Evolutionary conservation across 2,113 vertebrate genomes (phyloP).

Genomic region (Cyanoramphus novaezelandiae): DNA sequence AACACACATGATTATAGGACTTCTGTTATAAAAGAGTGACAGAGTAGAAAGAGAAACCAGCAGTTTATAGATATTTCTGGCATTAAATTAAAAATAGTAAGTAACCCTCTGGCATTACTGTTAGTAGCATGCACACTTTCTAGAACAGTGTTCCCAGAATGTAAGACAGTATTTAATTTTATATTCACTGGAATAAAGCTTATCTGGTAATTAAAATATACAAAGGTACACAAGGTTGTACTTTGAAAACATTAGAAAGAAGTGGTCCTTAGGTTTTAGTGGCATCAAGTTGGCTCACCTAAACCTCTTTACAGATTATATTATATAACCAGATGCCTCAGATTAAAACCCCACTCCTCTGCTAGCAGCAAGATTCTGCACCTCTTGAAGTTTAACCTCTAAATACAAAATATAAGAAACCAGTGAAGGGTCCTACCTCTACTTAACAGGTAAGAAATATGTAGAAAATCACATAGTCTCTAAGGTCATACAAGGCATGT

Average conservation of each 20-base stretch:
- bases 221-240: neutral
- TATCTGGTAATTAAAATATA: neutral
- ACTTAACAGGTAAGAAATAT: neutral
- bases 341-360: neutral
- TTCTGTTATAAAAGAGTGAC: slow-evolving; percentile 21
- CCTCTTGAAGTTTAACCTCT: neutral
- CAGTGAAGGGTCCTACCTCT: neutral
- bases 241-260: neutral
- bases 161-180: neutral
- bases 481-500: neutral
- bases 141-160: neutral
- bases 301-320: neutral
- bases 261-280: neutral
- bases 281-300: neutral
- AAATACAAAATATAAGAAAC: neutral
- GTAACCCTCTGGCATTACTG: neutral
- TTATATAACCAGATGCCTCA: neutral
- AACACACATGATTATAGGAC: slow-evolving; percentile 43
- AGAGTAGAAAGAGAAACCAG: neutral
- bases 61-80: neutral
- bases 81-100: slow-evolving; percentile 13
- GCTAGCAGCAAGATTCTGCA: neutral
- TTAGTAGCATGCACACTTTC: neutral
- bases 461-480: neutral
- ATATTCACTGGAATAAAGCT: neutral